Base-by-base conservation (phyloP, 2,113 vertebrate genomes). In the Chitala chitala region DNA sequence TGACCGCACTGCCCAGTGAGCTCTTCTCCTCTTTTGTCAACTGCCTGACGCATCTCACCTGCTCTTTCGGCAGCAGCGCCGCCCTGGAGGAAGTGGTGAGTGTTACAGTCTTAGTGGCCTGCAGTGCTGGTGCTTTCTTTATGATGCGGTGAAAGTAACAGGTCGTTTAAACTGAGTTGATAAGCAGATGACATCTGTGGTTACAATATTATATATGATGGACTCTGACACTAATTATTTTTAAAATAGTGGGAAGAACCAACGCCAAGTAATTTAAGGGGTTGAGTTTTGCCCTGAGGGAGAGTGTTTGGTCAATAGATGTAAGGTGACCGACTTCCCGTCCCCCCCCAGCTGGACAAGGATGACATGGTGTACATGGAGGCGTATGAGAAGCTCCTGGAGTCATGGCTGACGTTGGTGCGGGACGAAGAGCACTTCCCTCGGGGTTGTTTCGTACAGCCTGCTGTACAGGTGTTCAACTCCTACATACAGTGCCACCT, bases 311-410 rank as follows among this genome's bases (percentile, higher is more conserved):
- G 44, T 12, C 2, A 5, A 20, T 10, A 8, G 20, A 29, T 13
- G 53, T 0, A 6, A 26, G 7, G 54, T 17, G 53, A 40, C 12
- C 1, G 1, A 12, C 17, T 1, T 15, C n/a, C 12, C 71, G 1
- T 78, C 72, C 56, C 70, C 42, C 75, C 75, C 10, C 81, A 98
- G 97, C 88, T 98, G 87, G 95, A 98, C 81, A 99, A 98, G 79
- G 97, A 99, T 77, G 97, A 99, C 85, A 98, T 98, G 96, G 95
- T 98, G 4, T 99, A 99, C 84, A 99, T 98, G 96, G 96, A 98
- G 85, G 97, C 97, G 0, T 99, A 99, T 68, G 97, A 99, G 84
- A 95, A 94, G 79, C 89, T 99, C 72, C 84, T 99, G 84, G 97
- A 99, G 84, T 98, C 97, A 20, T 98, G 97, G 97, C 90, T 99